Base-by-base conservation (phyloP, 2,888 invertebrate species). In the Chrysina gloriosa region DNA sequence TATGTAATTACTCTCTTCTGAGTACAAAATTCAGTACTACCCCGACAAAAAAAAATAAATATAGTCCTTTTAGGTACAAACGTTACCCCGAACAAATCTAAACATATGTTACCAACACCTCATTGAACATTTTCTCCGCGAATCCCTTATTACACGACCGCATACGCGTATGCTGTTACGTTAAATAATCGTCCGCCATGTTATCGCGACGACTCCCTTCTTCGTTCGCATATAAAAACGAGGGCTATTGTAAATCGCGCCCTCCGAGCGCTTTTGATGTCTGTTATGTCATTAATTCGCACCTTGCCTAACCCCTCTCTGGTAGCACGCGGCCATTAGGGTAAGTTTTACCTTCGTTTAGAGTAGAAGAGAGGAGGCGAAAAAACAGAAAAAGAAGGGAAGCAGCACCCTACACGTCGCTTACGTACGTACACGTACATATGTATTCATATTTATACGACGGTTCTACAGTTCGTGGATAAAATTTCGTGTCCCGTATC, bases 161-260 rank as follows among this genome's bases (percentile, higher is more conserved):
- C 25, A 39, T 23, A 9, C n/a, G 2, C 58, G 42, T 39, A 19
- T 52, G 31, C 11, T 19, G 14, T 25, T n/a, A 29, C 21, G 23
- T 64, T 64, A 52, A 48, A 52, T 50, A 27, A 64, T 48, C 64
- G 39, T 36, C 48, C 50, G 61, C 67, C 67, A 67, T 63, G 48
- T 63, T 67, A 61, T 58, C 25, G 39, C 19, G 34, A 36, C 2
- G 58, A 47, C 36, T 47, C 45, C 56, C 58, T 56, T 47, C 47
- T 58, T 47, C 21, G 25, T 29, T 34, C 47, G 34, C 29, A 31
- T 56, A 66, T 47, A 67, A 67, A 63, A 39, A 47, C 23, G 67
- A 39, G 48, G 31, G 68, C 68, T 65, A 68, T 70, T 71, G 64
- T 67, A 67, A 64, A 69, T 70, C 48, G 47, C 69, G 65, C 71